phyloP scores from a whole-genome alignment of 2,888 invertebrate genomes.

The Pristionchus japonicus region DNA sequence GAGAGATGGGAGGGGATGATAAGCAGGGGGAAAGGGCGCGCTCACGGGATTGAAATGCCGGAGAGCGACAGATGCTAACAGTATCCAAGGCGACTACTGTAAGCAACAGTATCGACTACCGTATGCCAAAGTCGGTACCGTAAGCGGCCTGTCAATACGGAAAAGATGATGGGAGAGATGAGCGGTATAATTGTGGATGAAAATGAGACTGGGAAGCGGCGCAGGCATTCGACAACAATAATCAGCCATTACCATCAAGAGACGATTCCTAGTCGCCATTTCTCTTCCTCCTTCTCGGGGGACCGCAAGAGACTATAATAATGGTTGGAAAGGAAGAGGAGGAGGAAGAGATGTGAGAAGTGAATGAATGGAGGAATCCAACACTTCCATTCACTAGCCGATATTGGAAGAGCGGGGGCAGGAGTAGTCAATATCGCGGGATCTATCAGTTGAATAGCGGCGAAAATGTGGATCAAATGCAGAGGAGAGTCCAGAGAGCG shows the following conservation, averaged over 20 bases:
- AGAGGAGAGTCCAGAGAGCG: neutral
- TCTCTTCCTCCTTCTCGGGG: neutral
- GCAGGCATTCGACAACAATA: conserved; percentile 21
- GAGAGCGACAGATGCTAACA: neutral
- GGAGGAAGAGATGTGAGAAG: neutral
- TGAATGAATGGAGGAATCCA: conserved; percentile 1
- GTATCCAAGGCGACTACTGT: neutral
- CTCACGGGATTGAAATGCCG: neutral
- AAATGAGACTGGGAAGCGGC: conserved; percentile 30
- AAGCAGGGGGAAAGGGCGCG: neutral
- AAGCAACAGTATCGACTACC: neutral
- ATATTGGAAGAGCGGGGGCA: conserved; percentile 2
- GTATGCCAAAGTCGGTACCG: neutral
- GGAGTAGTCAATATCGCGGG: neutral
- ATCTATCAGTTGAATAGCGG: neutral
- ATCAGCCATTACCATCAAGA: neutral
- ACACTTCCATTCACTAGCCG: conserved; percentile 7
- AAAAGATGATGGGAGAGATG: neutral
- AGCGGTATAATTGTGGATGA: conserved; percentile 36
- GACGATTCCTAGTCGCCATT: neutral
- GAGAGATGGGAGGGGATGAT: conserved; percentile 21
- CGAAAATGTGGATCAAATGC: neutral
- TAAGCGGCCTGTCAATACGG: conserved; percentile 13
- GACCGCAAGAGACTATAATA: conserved; percentile 29
- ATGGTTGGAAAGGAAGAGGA: conserved; percentile 36